Evolutionary conservation across 2,113 vertebrate genomes (phyloP).

Genomic region (Cricetomys ansorgei): DNA sequence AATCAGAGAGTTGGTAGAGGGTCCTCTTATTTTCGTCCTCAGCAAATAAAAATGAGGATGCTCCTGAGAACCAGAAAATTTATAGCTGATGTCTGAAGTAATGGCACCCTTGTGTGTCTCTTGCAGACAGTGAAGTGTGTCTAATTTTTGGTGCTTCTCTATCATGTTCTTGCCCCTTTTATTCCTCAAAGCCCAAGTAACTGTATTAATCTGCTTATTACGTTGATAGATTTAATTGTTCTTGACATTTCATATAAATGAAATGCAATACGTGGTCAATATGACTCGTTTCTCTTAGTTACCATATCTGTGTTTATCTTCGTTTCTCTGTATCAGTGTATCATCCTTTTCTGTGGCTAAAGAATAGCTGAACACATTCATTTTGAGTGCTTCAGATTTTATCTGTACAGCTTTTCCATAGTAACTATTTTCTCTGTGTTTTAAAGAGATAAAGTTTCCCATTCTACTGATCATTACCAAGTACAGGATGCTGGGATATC

Average conservation of each 20-base stretch:
- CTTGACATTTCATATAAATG: too few relatives aligned
- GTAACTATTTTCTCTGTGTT: neutral
- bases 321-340: neutral
- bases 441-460: neutral
- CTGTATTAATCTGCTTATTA: neutral
- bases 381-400: neutral
- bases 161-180: neutral
- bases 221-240: neutral
- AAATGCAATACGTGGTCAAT: neutral
- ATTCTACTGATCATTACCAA: neutral
- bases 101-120: neutral
- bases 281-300: neutral
- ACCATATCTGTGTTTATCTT: neutral
- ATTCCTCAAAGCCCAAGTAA: neutral
- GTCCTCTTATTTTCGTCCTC: neutral
- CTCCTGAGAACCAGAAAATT: neutral
- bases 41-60: neutral
- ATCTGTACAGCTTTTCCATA: neutral
- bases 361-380: neutral
- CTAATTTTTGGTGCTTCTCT: neutral
- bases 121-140: neutral
- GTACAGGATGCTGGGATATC: neutral
- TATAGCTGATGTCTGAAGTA: neutral
- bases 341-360: neutral
- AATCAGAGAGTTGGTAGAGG: neutral